Percentiles rank a stretch among this genome's conserved stretches.
Evolutionary conservation across 2,888 invertebrate species (phyloP).

Genomic region (Pseudoips prasinana): DNA sequence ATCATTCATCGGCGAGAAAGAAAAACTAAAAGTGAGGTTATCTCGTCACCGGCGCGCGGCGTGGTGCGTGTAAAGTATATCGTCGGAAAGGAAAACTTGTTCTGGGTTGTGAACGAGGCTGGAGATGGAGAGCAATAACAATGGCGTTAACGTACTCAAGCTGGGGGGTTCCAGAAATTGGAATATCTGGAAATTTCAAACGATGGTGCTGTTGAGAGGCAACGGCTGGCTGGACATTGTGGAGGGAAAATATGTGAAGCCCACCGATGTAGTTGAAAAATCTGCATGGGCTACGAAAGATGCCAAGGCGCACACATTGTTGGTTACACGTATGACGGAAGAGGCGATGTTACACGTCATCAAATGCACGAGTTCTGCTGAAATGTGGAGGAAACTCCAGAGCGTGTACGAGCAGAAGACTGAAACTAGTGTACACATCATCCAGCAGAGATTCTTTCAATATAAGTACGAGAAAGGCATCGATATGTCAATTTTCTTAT

Average conservation of each 20-base stretch:
- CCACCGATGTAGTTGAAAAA: conserved; percentile 9
- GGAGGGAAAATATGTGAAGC: conserved; percentile 20
- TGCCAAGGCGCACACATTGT: conserved; percentile 30
- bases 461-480: conserved; percentile 24
- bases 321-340: conserved; percentile 35
- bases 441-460: conserved; percentile 21
- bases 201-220: conserved; percentile 20
- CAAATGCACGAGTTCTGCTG: conserved; percentile 10
- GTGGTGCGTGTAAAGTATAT: background rate
- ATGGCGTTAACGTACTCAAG: conserved; percentile 14
- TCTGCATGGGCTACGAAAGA: conserved; percentile 25
- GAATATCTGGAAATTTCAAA: conserved; percentile 38
- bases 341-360: conserved; percentile 34
- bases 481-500: background rate
- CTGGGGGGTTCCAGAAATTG: conserved; percentile 32
- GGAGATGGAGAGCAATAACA: background rate
- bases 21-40: conserved; percentile 1
- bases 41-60: background rate
- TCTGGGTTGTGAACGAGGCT: background rate
- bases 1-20: background rate
- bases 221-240: conserved; percentile 24
- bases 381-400: conserved; percentile 21
- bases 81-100: background rate
- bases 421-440: conserved; percentile 19
- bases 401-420: conserved; percentile 34